Evolutionary conservation across 2,113 vertebrate species (phyloP).

Genomic region (Phainopepla nitens): DNA sequence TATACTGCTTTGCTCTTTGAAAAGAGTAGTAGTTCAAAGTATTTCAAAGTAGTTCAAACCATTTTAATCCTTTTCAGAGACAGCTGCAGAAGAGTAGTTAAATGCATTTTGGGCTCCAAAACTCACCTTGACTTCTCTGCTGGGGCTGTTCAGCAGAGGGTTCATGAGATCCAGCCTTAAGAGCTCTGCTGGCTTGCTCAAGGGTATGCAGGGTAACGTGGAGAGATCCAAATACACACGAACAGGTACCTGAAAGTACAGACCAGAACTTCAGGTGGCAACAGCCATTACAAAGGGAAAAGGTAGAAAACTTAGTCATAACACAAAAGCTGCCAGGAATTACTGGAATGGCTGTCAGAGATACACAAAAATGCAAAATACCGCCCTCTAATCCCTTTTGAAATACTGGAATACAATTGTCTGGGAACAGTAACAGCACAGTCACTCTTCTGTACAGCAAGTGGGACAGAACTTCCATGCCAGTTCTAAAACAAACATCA

Average conservation of each 20-base stretch:
- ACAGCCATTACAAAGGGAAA: background rate
- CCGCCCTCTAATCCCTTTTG: background rate
- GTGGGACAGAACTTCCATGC: background rate
- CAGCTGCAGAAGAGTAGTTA: background rate
- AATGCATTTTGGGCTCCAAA: accelerated
- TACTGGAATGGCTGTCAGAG: background rate
- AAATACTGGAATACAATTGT: background rate
- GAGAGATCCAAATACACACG: conserved; percentile 92
- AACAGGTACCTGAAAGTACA: conserved; percentile 82
- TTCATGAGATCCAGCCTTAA: conserved; percentile 91
- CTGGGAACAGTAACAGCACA: background rate
- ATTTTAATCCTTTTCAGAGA: background rate
- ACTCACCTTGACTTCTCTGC: conserved; percentile 87
- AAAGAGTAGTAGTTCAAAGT: background rate
- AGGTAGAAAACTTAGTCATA: background rate
- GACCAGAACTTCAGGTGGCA: background rate
- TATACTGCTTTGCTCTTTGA: background rate
- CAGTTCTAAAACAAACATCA: background rate
- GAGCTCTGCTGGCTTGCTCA: conserved; percentile 88
- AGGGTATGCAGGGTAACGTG: conserved; percentile 78
- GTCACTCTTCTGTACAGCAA: background rate
- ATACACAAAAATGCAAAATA: background rate
- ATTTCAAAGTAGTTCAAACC: background rate
- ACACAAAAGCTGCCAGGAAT: background rate
- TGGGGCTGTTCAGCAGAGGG: conserved; percentile 76